Percentiles rank a stretch among this genome's conserved stretches.
phyloP scores from a whole-genome alignment of 2,888 invertebrate species.

The Hirtodrosophila confusa region DNA sequence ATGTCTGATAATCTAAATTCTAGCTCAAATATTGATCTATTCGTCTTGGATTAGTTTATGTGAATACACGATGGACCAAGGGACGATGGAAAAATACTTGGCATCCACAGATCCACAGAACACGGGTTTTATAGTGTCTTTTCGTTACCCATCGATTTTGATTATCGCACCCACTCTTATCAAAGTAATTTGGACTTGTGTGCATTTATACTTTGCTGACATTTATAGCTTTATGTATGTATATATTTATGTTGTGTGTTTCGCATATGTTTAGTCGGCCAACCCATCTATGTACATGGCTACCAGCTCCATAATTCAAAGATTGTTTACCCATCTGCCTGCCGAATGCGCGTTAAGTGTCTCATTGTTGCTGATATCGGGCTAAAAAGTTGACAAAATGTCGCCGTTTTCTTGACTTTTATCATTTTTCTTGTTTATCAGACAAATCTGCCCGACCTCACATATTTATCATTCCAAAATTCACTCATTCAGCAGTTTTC shows the following conservation, averaged over 20 bases:
- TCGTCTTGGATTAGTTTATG: constrained; percentile 15
- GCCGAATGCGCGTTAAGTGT: constrained; percentile 75
- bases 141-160: constrained; percentile 15
- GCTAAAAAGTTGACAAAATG: constrained; percentile 47
- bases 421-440: constrained; percentile 75
- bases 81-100: constrained; percentile 63
- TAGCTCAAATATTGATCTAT: constrained; percentile 51
- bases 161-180: neutral
- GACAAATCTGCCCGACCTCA: constrained; percentile 52
- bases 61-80: neutral
- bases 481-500: constrained; percentile 69
- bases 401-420: constrained; percentile 75
- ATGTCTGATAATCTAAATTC: constrained; percentile 27
- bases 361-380: constrained; percentile 65
- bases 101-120: constrained; percentile 13
- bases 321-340: constrained; percentile 55
- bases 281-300: constrained; percentile 24
- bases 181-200: neutral
- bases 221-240: constrained; percentile 1
- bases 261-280: constrained; percentile 4
- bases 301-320: constrained; percentile 5
- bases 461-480: constrained; percentile 74
- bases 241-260: constrained; percentile 1
- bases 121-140: neutral
- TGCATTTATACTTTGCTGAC: neutral